Evolutionary conservation across 1,140 invertebrate genomes (phyloP).

Genomic region (Microvelia longipes): DNA sequence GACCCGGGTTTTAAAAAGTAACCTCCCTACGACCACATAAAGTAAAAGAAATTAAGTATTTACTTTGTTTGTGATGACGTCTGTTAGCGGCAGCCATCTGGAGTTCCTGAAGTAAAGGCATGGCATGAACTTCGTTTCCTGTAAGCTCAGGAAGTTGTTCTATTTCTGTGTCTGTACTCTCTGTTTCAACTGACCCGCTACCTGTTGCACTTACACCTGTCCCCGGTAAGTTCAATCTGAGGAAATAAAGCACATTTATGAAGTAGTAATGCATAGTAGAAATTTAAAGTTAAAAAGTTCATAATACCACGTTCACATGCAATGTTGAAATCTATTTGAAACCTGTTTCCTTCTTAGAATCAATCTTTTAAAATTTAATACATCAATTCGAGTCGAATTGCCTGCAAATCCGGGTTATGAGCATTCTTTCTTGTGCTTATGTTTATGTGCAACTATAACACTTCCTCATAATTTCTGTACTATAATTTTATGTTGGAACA

Average conservation of each 20-base stretch:
- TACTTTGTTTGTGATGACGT: not conserved
- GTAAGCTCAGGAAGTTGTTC: not conserved
- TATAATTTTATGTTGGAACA: no score
- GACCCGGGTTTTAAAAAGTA: no score
- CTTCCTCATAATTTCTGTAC: no score
- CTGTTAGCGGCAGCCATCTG: not conserved
- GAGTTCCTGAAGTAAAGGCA: not conserved
- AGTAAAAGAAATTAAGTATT: not conserved
- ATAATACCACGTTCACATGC: no score
- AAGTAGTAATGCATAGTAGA: not conserved
- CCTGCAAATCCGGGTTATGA: no score
- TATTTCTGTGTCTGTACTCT: not conserved
- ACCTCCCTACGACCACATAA: not conserved
- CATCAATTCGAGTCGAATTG: no score
- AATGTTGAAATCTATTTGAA: no score
- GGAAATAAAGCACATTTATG: not conserved
- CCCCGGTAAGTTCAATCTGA: constrained; percentile 4
- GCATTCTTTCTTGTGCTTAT: no score
- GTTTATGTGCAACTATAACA: no score
- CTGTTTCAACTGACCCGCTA: not conserved
- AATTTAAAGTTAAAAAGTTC: not conserved
- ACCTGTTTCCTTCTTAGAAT: no score
- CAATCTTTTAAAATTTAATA: no score
- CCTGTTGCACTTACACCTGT: not conserved
- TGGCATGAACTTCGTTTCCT: constrained; percentile 7